Evolutionary conservation across 2,113 vertebrate genomes (phyloP).

Genomic region (Otocyon megalotis): DNA sequence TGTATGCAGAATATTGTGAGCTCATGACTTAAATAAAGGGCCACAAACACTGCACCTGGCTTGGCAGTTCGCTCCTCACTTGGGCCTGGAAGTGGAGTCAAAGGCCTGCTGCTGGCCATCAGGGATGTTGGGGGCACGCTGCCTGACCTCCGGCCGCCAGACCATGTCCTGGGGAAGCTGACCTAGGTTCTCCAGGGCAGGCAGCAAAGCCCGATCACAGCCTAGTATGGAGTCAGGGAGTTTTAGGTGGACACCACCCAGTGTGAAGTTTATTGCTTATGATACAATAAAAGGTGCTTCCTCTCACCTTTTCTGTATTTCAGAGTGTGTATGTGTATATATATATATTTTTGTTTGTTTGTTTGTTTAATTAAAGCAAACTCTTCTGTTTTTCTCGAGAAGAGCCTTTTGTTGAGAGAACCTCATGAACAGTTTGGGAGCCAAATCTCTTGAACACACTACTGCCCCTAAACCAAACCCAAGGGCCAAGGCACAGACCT

Average conservation of each 20-base stretch:
- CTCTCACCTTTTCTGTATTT: conserved; percentile 44
- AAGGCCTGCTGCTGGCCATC: background rate
- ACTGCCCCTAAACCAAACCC: background rate
- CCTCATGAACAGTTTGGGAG: background rate
- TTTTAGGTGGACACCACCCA: background rate
- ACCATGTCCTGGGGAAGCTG: background rate
- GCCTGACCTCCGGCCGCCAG: background rate
- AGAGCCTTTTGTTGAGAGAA: conserved; percentile 46
- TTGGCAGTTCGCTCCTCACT: conserved; percentile 76
- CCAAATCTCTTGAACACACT: background rate
- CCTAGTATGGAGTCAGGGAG: background rate
- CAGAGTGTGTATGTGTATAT: background rate
- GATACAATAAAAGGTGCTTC: conserved; percentile 61
- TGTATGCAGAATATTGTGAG: conserved; percentile 1
- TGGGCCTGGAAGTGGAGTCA: conserved; percentile 67
- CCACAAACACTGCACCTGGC: conserved; percentile 83
- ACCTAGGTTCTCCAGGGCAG: background rate
- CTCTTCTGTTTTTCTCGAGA: background rate
- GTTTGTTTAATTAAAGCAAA: conserved; percentile 34
- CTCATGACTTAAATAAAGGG: conserved; percentile 71
- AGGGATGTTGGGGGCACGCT: background rate
- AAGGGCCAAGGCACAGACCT: conserved; percentile 15
- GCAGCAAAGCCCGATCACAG: background rate
- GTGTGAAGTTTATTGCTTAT: conserved; percentile 73
- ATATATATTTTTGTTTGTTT: background rate